These are phyloP conservation scores for Megaustenia siamemsis DNA, from an alignment of 2,888 invertebrate genomes.

Conservation along the genomic window DNA sequence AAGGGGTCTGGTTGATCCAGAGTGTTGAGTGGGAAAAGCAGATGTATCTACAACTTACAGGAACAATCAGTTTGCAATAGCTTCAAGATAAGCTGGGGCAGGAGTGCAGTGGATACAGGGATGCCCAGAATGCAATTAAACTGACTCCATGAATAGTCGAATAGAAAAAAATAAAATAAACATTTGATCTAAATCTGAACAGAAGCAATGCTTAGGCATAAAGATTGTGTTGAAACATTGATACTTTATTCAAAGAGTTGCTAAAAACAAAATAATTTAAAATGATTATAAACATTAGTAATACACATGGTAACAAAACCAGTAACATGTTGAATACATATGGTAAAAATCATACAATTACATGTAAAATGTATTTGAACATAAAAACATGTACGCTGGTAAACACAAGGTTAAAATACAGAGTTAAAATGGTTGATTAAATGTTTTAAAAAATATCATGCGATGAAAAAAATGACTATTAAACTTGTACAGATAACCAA, in stretches of 20 bases:
- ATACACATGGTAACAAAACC: conserved; percentile 19
- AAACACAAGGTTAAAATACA: neutral
- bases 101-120: too few species aligned
- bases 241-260: conserved; percentile 46
- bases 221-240: conserved; percentile 47
- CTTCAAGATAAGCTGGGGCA: too few species aligned
- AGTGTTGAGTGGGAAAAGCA: too few species aligned
- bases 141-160: too few species aligned
- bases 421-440: neutral
- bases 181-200: too few species aligned
- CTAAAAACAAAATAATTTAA: conserved; percentile 39
- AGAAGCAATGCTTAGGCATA: too few species aligned
- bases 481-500: conserved; percentile 9
- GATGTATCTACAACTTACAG: too few species aligned
- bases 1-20: too few species aligned
- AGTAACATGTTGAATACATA: conserved; percentile 1
- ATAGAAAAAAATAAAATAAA: too few species aligned
- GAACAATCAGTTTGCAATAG: too few species aligned
- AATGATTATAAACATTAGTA: neutral
- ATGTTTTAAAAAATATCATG: neutral
- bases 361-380: neutral
- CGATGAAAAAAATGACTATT: neutral
- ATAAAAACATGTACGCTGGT: conserved; percentile 5
- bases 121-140: too few species aligned
- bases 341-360: neutral